Percentiles rank a stretch among this genome's conserved stretches.
Conservation (phyloP, 2,888 invertebrate species). For the Eupithecia insigniata region DNA sequence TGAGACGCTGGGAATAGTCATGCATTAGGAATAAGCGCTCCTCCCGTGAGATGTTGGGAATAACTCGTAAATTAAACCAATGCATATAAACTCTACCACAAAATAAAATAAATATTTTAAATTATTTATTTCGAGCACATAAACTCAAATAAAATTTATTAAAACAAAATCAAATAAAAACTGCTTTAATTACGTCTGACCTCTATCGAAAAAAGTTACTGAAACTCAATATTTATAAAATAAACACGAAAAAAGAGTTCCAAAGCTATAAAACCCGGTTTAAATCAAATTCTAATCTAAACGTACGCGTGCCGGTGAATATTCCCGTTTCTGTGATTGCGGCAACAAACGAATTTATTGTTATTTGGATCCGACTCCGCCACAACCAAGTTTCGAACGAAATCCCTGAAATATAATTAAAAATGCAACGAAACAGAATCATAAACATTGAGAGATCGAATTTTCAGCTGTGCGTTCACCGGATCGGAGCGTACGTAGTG, state of each 20-base stretch:
- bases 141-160: no score
- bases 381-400: slow-evolving; percentile 11
- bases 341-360: slow-evolving; percentile 30
- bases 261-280: slow-evolving; percentile 25
- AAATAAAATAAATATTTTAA: no score
- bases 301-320: slow-evolving; percentile 29
- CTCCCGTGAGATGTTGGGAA: not conserved
- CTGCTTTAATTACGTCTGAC: not conserved
- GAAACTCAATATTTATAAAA: slow-evolving; percentile 4
- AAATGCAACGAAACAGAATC: slow-evolving; percentile 10
- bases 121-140: no score
- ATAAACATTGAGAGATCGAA: not conserved
- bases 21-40: no score
- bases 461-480: no score
- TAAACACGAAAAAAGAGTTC: slow-evolving; percentile 24
- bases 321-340: slow-evolving; percentile 29
- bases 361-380: slow-evolving; percentile 19
- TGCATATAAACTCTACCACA: not conserved
- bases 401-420: slow-evolving; percentile 12
- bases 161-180: no score
- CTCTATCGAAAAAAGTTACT: not conserved
- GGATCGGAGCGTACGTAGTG: no score
- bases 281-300: slow-evolving; percentile 32
- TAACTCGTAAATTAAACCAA: not conserved
- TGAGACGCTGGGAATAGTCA: no score